These are phyloP conservation scores for Heliconius aoede DNA, from an alignment of 2,888 invertebrate genomes.

Conservation along the genomic window DNA sequence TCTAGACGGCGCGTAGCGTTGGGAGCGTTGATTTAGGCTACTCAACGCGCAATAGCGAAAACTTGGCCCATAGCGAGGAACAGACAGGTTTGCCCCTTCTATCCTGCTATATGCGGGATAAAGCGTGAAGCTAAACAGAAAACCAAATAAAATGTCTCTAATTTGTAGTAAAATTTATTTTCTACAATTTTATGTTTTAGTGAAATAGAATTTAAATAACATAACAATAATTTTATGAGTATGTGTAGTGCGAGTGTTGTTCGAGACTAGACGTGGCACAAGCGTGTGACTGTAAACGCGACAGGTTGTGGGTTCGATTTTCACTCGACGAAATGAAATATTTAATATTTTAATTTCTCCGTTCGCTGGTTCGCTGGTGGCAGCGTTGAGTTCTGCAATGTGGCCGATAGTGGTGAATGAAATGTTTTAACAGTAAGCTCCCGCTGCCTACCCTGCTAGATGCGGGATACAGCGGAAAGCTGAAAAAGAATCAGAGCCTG, in stretches of 20 bases:
- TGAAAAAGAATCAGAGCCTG: no score
- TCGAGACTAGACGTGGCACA: neutral
- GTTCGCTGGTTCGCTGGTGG: neutral
- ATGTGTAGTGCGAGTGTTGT: neutral
- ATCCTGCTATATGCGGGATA: neutral
- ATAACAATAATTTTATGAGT: neutral
- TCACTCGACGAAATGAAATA: neutral
- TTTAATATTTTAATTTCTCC: neutral
- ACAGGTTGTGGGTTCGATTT: no score
- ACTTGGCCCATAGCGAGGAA: neutral
- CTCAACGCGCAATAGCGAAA: neutral
- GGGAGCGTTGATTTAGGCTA: no score
- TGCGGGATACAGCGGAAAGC: no score
- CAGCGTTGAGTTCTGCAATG: neutral
- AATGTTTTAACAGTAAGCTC: neutral
- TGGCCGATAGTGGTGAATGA: neutral
- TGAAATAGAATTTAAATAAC: neutral
- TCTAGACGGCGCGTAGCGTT: no score
- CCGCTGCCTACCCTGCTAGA: neutral
- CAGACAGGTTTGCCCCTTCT: neutral
- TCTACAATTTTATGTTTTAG: conserved; percentile 16
- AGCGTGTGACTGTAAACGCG: neutral
- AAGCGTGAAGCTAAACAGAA: neutral
- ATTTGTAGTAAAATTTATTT: no score
- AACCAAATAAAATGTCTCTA: no score